Conservation (phyloP, 2,113 vertebrate species). For the Campylomormyrus numenius region DNA sequence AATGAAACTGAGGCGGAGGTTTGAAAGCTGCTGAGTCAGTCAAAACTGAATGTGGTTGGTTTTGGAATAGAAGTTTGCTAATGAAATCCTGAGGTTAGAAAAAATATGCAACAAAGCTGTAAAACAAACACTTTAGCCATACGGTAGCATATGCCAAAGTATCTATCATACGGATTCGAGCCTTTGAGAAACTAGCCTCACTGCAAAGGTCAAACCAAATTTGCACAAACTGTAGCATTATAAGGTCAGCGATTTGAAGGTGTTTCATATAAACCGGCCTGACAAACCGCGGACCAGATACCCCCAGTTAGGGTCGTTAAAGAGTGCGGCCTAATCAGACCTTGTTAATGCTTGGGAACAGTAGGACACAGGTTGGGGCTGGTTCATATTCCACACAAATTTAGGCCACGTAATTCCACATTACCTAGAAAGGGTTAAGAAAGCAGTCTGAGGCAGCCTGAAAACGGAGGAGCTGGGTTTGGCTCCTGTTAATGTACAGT, state of each 20-base stretch:
- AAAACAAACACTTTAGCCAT: neutral
- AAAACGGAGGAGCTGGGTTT: neutral
- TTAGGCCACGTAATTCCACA: neutral
- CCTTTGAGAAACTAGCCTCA: neutral
- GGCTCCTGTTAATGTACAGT: neutral
- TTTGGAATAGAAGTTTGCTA: neutral
- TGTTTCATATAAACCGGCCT: slow-evolving; percentile 6
- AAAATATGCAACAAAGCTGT: neutral
- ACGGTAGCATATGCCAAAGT: neutral
- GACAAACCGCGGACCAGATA: neutral
- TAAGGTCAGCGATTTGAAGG: slow-evolving; percentile 2
- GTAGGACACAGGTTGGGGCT: neutral
- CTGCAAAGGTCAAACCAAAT: neutral
- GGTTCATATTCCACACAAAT: neutral
- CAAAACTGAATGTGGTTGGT: neutral
- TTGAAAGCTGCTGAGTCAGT: neutral
- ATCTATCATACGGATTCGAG: neutral
- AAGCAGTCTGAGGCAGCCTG: neutral
- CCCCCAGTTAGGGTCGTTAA: neutral
- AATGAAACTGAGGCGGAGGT: neutral
- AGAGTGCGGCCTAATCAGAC: neutral
- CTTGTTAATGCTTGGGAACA: neutral
- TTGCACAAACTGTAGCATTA: neutral
- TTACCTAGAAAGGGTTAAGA: neutral
- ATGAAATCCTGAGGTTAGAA: neutral